Base-by-base conservation (phyloP, 1,140 invertebrate species). In the Streblospio benedicti region DNA sequence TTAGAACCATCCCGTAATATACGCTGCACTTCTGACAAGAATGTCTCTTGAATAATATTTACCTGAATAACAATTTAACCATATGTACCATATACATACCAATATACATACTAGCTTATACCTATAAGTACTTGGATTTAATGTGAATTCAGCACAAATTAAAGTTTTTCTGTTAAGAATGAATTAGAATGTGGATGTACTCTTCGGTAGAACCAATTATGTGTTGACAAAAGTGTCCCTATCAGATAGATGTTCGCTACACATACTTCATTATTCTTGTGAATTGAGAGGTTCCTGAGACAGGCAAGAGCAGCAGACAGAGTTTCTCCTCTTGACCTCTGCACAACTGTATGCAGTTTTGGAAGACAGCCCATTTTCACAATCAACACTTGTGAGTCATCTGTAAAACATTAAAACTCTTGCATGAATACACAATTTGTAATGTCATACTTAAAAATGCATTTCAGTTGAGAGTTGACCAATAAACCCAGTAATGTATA, bases 241-340 rank as follows among this genome's bases (percentile, higher is more conserved):
- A n/a, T n/a, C n/a, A n/a, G n/a, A n/a, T n/a, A n/a, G n/a, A n/a
- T n/a, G n/a, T n/a, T n/a, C n/a, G n/a, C n/a, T 47, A 30, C 20
- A 27, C n/a, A 33, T 31, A 71, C 69, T 65, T 72, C 71, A 60
- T 72, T 72, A 4, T 65, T 47, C 50, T 65, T 69, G 35, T 69
- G 61, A 45, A 70, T 68, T 14, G 71, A 70, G 1, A 72, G 64
- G 50, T 72, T 72, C 14, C 69, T 53, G 2, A 72, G 52, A 63
- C 68, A 69, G 0, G 67, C 69, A 25, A 69, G 64, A 2, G 67
- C 67, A 31, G 69, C 69, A 18, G 61, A 59, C 9, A 67, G 58
- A 1, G 66, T 69, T 2, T 70, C 68, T 23, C 53, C 41, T 20
- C 35, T 54, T 4, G 56, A 56, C 45, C 58, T 49, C 25, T 50